phyloP scores from a whole-genome alignment of 2,113 vertebrate species.

The Plestiodon gilberti region DNA sequence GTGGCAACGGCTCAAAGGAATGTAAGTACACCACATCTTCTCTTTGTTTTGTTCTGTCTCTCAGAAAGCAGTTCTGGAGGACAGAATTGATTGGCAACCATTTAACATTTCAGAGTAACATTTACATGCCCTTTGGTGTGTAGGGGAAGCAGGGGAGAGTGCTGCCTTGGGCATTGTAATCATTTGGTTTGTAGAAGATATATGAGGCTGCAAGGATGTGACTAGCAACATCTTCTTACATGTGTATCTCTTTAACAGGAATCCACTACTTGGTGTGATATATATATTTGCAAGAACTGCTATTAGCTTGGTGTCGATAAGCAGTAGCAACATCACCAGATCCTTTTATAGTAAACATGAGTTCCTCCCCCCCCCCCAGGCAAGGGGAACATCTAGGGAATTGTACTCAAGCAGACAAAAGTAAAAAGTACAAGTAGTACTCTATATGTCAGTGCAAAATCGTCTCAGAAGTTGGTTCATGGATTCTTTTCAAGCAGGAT shows the following conservation, averaged over 20 bases:
- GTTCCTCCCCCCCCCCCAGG: neutral
- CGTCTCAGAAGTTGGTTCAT: constrained; percentile 27
- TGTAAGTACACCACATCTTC: constrained; percentile 78
- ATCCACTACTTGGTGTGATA: neutral
- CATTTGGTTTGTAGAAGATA: constrained; percentile 1
- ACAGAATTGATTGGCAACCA: constrained; percentile 15
- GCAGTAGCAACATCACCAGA: constrained; percentile 12
- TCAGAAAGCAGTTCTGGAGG: constrained; percentile 43
- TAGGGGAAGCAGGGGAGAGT: neutral
- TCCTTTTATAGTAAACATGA: neutral
- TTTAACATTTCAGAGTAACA: constrained; percentile 38
- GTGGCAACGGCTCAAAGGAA: constrained; percentile 85
- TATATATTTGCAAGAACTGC: constrained; percentile 13
- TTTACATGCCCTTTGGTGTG: neutral
- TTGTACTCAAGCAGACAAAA: neutral
- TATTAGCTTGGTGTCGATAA: constrained; percentile 25
- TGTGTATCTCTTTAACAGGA: constrained; percentile 4
- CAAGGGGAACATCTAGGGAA: constrained; percentile 16
- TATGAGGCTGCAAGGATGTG: neutral
- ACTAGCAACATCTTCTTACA: constrained; percentile 9
- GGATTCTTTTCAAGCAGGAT: neutral
- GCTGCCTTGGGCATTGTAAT: neutral
- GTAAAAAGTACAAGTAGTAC: neutral
- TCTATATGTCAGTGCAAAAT: neutral
- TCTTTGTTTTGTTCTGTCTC: constrained; percentile 53